Evolutionary conservation across 1,140 invertebrate species (phyloP), one percentile per base, ranked within the genome.

Genomic region (Wasmannia auropunctata): DNA sequence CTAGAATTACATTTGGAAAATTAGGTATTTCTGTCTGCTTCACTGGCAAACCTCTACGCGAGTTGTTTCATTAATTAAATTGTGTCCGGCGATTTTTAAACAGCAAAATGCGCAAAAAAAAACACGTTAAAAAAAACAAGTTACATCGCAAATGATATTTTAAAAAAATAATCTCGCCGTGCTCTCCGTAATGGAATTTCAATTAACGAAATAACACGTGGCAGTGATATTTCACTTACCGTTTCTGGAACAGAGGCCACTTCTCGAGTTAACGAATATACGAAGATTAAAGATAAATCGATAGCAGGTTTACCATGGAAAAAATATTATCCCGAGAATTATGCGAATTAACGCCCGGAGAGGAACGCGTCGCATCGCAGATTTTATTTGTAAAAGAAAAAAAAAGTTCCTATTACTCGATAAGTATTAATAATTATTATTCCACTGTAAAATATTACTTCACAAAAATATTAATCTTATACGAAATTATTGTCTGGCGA

Each of bases 31-130:
- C 34, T 28, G 8, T 34, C 54, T 58, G 16, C 56, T 70, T 14
- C 65, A 10, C 4, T 51, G 14, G 16, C 10, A 37, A 56, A 28
- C 37, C 7, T 22, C 28, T 51, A n/a, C 34, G n/a, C 25, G 10
- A n/a, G n/a, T 34, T 31, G 16, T 67, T 80, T 72, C n/a, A 43
- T n/a, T 81, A 56, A 72, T 72, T 81, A 72, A 81, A 58, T 19
- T 56, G 10, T 22, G 6, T 34, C n/a, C 19, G 14, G 22, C 16
- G 10, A 51, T 80, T 80, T 51, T 79, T 67, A 34, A 51, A 51
- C 31, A 43, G 6, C 37, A 25, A 76, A 62, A 77, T 77, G 5
- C 25, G 22, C 14, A 19, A 74, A 74, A 74, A 62, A 6, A 62
- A 54, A 11, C 54, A 28, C 10, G 43, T n/a, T n/a, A n/a, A n/a